Conservation (phyloP, 92 coral and sea anemone species). For the Desmophyllum pertusum region DNA sequence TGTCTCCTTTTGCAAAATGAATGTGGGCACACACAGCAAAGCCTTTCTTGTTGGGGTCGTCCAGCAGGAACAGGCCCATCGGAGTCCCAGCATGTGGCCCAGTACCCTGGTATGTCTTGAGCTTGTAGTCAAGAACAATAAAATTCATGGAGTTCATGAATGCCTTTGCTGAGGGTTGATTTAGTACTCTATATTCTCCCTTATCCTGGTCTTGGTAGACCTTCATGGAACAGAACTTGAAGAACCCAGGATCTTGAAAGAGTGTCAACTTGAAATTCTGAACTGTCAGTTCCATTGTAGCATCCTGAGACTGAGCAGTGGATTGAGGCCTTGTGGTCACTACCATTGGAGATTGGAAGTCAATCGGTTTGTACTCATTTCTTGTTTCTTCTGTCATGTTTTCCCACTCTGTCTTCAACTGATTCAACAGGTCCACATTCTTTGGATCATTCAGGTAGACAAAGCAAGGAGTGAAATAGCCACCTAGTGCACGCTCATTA, state of each 20-base stretch:
- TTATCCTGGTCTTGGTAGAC: not conserved
- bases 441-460: conserved; percentile 47
- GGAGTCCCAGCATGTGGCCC: conserved; percentile 36
- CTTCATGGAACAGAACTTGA: conserved; percentile 28
- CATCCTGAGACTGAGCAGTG: not conserved
- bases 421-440: conserved; percentile 17
- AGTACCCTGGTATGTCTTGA: conserved; percentile 26
- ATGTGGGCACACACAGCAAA: conserved; percentile 54
- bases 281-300: not conserved
- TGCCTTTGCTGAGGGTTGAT: not conserved
- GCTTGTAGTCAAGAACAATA: conserved; percentile 54
- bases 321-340: conserved; percentile 43
- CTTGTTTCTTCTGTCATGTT: conserved; percentile 33
- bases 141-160: conserved; percentile 15
- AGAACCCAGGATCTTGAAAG: conserved; percentile 17
- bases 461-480: conserved; percentile 72
- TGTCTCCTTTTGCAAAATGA: conserved; percentile 31
- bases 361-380: conserved; percentile 16
- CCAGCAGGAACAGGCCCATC: conserved; percentile 52
- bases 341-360: conserved; percentile 60
- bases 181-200: conserved; percentile 31
- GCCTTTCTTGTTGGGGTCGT: conserved; percentile 24
- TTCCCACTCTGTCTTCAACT: conserved; percentile 43
- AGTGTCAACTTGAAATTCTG: conserved; percentile 33
- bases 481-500: conserved; percentile 53